Conservation (phyloP, 1,140 invertebrate species). For the Brachionus sp. region DNA sequence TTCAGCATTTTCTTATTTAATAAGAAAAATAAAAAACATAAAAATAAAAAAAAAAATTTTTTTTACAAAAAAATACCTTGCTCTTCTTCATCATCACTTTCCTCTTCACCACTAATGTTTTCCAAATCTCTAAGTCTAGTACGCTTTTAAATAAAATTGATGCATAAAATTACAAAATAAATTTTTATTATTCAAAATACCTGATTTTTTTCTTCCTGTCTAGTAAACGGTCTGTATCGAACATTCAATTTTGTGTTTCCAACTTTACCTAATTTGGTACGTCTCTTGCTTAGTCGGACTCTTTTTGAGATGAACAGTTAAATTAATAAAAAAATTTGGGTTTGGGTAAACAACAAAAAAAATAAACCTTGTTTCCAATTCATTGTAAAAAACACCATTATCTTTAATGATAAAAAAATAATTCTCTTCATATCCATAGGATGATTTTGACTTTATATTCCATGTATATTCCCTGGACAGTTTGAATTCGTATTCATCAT, state of each 20-base stretch:
- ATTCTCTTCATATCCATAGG: slow-evolving; percentile 95
- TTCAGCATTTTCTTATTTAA: background rate
- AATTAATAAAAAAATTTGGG: background rate
- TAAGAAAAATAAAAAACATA: background rate
- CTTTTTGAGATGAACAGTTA: background rate
- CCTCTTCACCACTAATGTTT: slow-evolving; percentile 19
- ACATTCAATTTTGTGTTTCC: slow-evolving; percentile 12
- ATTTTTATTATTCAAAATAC: background rate
- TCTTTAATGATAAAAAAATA: slow-evolving; percentile 91
- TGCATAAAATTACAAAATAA: background rate
- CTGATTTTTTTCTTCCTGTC: slow-evolving; percentile 24
- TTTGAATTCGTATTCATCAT: slow-evolving; percentile 67
- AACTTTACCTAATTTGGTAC: slow-evolving; percentile 22
- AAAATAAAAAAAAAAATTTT: background rate
- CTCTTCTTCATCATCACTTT: slow-evolving; percentile 34
- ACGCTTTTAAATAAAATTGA: background rate
- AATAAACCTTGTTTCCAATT: slow-evolving; percentile 79
- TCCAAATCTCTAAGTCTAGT: slow-evolving; percentile 5
- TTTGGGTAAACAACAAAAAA: background rate
- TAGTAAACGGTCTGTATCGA: background rate
- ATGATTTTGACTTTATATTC: slow-evolving; percentile 97
- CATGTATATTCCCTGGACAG: slow-evolving; percentile 77
- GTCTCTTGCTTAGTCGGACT: slow-evolving; percentile 34
- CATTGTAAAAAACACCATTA: slow-evolving; percentile 88
- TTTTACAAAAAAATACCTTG: background rate